Base-by-base conservation (phyloP, 2,113 vertebrate species). In the Gymnorhina tibicen region DNA sequence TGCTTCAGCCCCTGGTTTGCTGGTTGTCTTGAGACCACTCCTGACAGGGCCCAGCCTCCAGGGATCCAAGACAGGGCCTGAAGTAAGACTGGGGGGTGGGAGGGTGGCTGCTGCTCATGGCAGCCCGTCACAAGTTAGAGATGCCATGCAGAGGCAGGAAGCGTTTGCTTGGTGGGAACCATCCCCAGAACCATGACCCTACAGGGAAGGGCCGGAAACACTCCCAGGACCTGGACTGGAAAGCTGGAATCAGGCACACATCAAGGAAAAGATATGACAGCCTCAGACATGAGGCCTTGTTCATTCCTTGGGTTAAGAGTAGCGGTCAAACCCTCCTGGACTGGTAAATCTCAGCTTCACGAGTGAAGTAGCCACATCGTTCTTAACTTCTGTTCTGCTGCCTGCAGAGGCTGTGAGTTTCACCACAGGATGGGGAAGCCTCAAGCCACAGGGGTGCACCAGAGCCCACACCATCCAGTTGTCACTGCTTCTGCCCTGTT, bases 31-130 rank as follows among this genome's bases (percentile, higher is more conserved):
- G 28, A 56, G 37, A 77, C 6, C 11, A 11, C 14, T 30, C 3
- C 41, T 3, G 5, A 47, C 13, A 87, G 24, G 32, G 2, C 62
- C 9, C 26, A 79, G 39, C 23, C 46, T 77, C 30, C 49, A 69
- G 14, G 6, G 8, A 15, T 46, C 30, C 47, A 53, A 67, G 35
- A 55, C 0, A 0, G 14, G 11, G 16, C 5, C 4, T 19, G 50
- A 85, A 75, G 27, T 8, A 47, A 68, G 30, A 9, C 3, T 1
- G 0, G 4, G 6, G 6, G 3, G 1, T 33, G 28, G 75, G 69
- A 46, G 8, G 21, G 27, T 39, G 24, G n/a, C 49, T 74, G 24
- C 73, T 81, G 68, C 28, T 24, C 18, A 4, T 20, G 39, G 50
- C 37, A 70, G 64, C 11, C n/a, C 44, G 28, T 37, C 46, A 60